These are phyloP conservation scores for Tenebrio molitor DNA, from an alignment of 1,140 invertebrate species.

Conservation along the genomic window DNA sequence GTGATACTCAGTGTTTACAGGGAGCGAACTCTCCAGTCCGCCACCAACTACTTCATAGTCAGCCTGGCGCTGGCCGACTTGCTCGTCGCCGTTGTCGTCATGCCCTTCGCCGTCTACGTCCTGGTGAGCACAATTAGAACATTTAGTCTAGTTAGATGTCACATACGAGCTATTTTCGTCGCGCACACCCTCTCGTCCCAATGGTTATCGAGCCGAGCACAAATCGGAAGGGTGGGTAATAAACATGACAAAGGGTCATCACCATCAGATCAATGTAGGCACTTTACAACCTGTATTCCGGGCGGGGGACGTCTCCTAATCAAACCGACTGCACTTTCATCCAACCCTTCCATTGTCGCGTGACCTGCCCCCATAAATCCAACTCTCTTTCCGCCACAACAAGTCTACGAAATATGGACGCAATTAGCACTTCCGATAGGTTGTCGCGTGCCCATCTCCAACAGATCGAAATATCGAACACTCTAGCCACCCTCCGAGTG, in stretches of 20 bases:
- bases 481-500: neutral
- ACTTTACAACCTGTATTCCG: constrained; percentile 7
- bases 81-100: constrained; percentile 95
- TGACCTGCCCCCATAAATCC: constrained; percentile 28
- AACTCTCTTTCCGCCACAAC: constrained; percentile 8
- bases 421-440: constrained; percentile 8
- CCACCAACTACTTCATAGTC: constrained; percentile 99
- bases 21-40: constrained; percentile 91
- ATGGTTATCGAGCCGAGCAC: constrained; percentile 38
- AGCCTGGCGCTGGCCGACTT: constrained; percentile 97
- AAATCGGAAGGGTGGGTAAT: constrained; percentile 42
- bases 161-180: constrained; percentile 31
- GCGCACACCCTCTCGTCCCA: neutral
- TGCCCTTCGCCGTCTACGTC: constrained; percentile 99
- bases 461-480: constrained; percentile 13
- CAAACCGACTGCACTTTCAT: constrained; percentile 7
- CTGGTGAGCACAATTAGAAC: constrained; percentile 78
- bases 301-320: neutral
- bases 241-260: constrained; percentile 47
- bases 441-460: neutral
- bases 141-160: neutral
- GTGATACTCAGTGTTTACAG: constrained; percentile 95
- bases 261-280: constrained; percentile 39
- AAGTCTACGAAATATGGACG: constrained; percentile 7
- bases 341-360: constrained; percentile 3